Evolutionary conservation across 2,888 invertebrate species (phyloP).

Genomic region (Tipula unca): DNA sequence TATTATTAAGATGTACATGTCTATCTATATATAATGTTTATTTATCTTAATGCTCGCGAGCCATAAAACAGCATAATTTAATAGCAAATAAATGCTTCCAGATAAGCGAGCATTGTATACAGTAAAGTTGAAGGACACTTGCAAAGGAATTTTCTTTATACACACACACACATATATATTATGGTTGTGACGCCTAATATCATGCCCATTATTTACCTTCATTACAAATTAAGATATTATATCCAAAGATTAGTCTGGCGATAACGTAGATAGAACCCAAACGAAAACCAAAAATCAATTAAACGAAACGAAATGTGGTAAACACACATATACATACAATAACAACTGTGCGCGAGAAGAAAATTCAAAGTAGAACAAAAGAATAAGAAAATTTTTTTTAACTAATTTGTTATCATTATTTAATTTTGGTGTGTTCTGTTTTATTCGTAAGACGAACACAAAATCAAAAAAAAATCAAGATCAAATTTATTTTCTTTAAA

Average conservation of each 20-base stretch:
- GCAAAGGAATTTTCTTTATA: not conserved
- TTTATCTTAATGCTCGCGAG: not conserved
- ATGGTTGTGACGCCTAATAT: not conserved
- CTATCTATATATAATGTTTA: not conserved
- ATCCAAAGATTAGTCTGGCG: not conserved
- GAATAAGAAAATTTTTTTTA: not conserved
- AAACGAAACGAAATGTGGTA: not conserved
- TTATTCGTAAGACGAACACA: not conserved
- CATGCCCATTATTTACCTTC: not conserved
- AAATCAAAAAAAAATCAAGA: not conserved
- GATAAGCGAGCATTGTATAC: too few species aligned
- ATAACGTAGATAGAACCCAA: not conserved
- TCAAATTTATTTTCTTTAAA: not conserved
- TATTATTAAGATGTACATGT: not conserved
- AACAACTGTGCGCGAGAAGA: not conserved
- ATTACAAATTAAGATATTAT: not conserved
- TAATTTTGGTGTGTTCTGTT: not conserved
- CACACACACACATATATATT: too few species aligned
- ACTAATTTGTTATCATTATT: slow-evolving; percentile 8
- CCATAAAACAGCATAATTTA: not conserved
- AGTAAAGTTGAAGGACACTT: not conserved
- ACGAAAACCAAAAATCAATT: not conserved
- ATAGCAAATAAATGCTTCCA: not conserved
- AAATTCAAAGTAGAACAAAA: not conserved
- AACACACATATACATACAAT: too few species aligned